Evolutionary conservation across 1,140 invertebrate species (phyloP).

Genomic region (Rhopalosiphum maidis): DNA sequence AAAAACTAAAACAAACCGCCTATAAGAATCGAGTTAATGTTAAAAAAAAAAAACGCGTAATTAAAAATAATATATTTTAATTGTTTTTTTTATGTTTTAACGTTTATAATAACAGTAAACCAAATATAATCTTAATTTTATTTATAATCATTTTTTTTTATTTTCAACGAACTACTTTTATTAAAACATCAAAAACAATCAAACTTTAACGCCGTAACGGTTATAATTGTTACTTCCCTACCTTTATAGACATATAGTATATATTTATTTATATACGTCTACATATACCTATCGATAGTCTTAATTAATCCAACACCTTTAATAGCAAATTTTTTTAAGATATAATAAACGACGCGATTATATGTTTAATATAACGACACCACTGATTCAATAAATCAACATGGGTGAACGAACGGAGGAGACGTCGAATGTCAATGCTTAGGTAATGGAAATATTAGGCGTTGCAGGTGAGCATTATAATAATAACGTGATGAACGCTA

Average conservation of each 20-base stretch:
- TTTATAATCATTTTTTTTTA: background rate
- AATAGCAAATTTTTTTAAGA: background rate
- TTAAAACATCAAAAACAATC: background rate
- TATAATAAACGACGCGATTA: background rate
- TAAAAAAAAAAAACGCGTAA: background rate
- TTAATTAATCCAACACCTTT: background rate
- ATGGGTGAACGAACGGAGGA: background rate
- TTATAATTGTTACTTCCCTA: background rate
- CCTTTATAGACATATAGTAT: too few relatives aligned
- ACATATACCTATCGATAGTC: background rate
- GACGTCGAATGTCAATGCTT: background rate
- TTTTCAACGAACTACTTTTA: background rate
- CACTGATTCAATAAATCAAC: background rate
- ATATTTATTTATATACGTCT: background rate
- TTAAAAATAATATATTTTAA: conserved; percentile 15
- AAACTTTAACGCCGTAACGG: background rate
- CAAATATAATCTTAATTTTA: background rate
- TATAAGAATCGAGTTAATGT: background rate
- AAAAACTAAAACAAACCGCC: background rate
- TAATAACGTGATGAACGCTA: background rate
- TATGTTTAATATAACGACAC: background rate
- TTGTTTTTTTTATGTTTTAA: background rate
- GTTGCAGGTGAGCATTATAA: background rate
- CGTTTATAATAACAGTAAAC: background rate
- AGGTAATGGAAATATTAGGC: background rate